Conservation (phyloP, 2,113 vertebrate species). For the Bombycilla garrulus region DNA sequence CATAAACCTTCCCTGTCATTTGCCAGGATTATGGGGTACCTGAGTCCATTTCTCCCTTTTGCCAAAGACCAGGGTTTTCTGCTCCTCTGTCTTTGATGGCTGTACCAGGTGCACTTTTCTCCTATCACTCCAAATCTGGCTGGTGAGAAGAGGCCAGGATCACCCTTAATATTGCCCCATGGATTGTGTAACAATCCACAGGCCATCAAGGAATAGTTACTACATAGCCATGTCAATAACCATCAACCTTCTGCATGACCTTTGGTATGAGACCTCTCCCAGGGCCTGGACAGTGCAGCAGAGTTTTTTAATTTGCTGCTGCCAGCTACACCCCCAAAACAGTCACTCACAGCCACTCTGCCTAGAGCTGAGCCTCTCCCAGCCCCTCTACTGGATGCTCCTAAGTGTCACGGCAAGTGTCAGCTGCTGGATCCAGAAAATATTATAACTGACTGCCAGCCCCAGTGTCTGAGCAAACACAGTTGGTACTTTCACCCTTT, state of each 20-base stretch:
- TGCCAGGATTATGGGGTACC: background rate
- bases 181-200: background rate
- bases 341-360: rapidly evolving
- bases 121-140: background rate
- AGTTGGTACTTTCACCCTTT: background rate
- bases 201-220: background rate
- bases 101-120: background rate
- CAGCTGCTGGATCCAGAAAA: background rate
- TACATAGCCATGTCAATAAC: rapidly evolving
- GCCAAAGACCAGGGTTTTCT: background rate
- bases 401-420: background rate
- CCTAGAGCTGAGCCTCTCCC: background rate
- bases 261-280: background rate
- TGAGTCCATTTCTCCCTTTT: background rate
- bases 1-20: background rate
- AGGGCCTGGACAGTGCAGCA: background rate
- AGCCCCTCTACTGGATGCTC: background rate
- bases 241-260: background rate
- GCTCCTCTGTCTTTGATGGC: background rate
- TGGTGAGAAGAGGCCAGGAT: background rate
- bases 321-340: background rate
- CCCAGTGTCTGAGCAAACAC: background rate
- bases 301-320: background rate
- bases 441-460: background rate
- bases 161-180: rapidly evolving